A percentile compares a stretch with the other conserved stretches of the same genome.
These are phyloP conservation scores for Tanypteryx hageni DNA, from an alignment of 2,888 invertebrate species.

Conservation along the genomic window DNA sequence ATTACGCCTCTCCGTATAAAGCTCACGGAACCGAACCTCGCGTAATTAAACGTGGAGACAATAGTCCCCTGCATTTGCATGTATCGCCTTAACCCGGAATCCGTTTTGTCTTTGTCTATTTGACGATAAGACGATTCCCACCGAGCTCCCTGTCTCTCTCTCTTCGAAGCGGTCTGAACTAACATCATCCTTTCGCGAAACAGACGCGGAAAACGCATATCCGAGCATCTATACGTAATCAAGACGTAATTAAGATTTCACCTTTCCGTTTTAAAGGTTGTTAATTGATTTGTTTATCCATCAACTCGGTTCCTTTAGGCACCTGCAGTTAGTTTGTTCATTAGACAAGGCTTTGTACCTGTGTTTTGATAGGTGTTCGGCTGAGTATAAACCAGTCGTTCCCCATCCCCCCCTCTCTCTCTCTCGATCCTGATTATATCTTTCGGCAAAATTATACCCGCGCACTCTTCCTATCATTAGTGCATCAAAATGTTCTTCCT, in stretches of 20 bases:
- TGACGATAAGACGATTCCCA: background rate
- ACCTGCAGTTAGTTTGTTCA: too few species aligned
- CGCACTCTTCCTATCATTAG: too few species aligned
- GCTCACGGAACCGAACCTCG: background rate
- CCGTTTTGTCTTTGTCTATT: conserved; percentile 1
- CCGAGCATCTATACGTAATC: background rate
- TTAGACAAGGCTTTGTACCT: too few species aligned
- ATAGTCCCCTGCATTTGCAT: conserved; percentile 10
- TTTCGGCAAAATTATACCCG: too few species aligned
- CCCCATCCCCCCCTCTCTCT: too few species aligned
- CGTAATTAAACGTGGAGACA: background rate
- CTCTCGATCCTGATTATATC: too few species aligned
- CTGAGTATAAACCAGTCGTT: too few species aligned
- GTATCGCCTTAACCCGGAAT: background rate
- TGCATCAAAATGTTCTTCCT: too few species aligned
- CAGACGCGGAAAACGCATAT: background rate
- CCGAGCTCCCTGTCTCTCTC: background rate
- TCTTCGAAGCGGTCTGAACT: background rate
- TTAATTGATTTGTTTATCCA: background rate
- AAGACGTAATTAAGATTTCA: background rate
- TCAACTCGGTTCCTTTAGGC: too few species aligned
- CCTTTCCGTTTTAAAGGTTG: background rate
- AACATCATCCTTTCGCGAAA: background rate
- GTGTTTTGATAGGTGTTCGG: too few species aligned
- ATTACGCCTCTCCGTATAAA: background rate